These are phyloP conservation scores for Axinella damicornis DNA, from an alignment of 37 sponge, comb jelly and placozoan genomes.

Conservation along the genomic window DNA sequence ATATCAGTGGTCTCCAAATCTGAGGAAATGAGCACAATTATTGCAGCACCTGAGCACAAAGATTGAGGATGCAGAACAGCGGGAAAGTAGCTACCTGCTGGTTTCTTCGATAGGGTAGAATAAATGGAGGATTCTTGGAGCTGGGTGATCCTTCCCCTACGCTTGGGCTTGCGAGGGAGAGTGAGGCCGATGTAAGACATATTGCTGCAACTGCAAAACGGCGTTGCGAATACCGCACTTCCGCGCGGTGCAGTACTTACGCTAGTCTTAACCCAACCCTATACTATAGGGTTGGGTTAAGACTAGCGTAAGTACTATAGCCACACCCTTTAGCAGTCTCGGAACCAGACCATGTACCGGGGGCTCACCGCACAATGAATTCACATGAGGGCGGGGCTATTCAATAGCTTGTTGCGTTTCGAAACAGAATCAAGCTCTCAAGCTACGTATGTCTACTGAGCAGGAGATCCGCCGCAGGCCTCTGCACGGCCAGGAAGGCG, in stretches of 20 bases:
- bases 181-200: not conserved
- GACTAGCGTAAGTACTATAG: no score
- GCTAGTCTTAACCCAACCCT: no score
- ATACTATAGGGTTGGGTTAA: no score
- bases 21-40: not conserved
- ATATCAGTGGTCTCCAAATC: slow-evolving; percentile 26
- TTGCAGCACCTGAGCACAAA: no score
- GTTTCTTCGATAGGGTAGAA: slow-evolving; percentile 9
- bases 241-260: no score
- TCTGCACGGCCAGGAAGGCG: not conserved
- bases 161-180: slow-evolving; percentile 5
- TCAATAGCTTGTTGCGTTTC: not conserved
- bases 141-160: not conserved
- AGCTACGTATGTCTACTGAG: not conserved
- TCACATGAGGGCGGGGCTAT: no score
- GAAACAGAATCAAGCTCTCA: not conserved
- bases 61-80: no score
- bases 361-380: no score
- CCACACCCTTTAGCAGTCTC: no score
- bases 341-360: no score
- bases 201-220: no score
- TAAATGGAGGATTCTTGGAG: not conserved
- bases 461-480: not conserved
- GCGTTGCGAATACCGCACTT: no score
- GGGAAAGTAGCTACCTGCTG: slow-evolving; percentile 1